Evolutionary conservation across 2,888 invertebrate species (phyloP), one percentile per base, ranked within the genome.

Genomic region (Deilephila porcellus): DNA sequence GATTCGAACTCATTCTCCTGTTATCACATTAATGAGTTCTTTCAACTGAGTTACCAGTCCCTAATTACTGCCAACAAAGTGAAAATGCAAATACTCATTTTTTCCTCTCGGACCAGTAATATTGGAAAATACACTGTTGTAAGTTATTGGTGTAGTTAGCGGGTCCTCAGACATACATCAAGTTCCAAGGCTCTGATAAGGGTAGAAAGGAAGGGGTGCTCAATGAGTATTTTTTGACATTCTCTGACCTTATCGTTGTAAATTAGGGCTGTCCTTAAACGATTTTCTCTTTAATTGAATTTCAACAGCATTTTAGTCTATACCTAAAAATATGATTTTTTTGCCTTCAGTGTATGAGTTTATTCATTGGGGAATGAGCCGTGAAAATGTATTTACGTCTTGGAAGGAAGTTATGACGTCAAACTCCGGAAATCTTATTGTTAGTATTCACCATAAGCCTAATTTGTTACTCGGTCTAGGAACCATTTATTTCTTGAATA

Each of bases 151-250:
- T n/a, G 56, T 56, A 56, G 56, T 56, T 56, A 56, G 56, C 7
- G 45, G 14, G 56, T 56, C 56, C n/a, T 56, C n/a, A n/a, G n/a
- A n/a, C 56, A n/a, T 56, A 56, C 56, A 56, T 56, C 56, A 56
- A 56, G 56, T 56, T 56, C 7, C 56, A 56, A 56, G 56, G 56
- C 56, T n/a, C 56, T n/a, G 56, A 56, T 56, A 56, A 56, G 19
- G n/a, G 56, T n/a, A n/a, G 5, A 56, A 45, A 14, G n/a, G 56
- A 56, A n/a, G 45, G 56, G 56, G 17, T 17, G 14, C 17, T 56
- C 56, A 56, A 56, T 56, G 56, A 56, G 56, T 56, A n/a, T 56
- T 56, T 56, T 17, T n/a, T 56, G 56, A 56, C 56, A 17, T 56
- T 56, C 17, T n/a, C 56, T 56, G n/a, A 45, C 45, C 14, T 45